Evolutionary conservation across 2,888 invertebrate genomes (phyloP).

Genomic region (Labia minor): DNA sequence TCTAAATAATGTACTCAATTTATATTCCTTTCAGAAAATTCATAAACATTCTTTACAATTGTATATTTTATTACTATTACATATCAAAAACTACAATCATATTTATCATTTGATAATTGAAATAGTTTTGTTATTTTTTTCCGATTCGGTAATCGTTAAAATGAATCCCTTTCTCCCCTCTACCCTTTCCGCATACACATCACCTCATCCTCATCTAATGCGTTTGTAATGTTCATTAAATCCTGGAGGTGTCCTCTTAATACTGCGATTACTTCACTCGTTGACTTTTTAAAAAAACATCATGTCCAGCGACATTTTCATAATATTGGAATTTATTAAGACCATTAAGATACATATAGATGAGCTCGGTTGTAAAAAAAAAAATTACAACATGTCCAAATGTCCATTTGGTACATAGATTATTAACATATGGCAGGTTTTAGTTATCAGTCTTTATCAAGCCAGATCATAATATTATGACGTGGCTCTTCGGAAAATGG

Average conservation of each 20-base stretch:
- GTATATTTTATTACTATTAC: too few species aligned
- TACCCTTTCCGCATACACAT: too few species aligned
- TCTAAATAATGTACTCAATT: too few species aligned
- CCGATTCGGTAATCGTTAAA: too few species aligned
- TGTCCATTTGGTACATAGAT: background rate
- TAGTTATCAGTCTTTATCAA: constrained; percentile 4
- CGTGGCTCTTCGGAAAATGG: background rate
- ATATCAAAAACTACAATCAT: too few species aligned
- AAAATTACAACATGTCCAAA: constrained; percentile 5
- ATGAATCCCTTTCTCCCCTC: too few species aligned
- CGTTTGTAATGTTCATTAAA: constrained; percentile 13
- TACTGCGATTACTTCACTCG: background rate
- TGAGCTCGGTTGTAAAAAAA: background rate
- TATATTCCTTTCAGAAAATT: too few species aligned
- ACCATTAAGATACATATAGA: background rate
- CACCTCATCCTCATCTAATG: background rate
- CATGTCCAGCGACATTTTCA: constrained; percentile 5
- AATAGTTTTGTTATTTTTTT: too few species aligned
- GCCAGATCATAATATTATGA: background rate
- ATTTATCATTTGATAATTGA: too few species aligned
- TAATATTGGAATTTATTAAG: constrained; percentile 13
- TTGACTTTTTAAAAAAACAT: constrained; percentile 3
- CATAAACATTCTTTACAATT: too few species aligned
- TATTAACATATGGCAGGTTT: background rate
- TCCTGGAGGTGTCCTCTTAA: background rate